Evolutionary conservation across 2,113 vertebrate species (phyloP).

Genomic region (Corythaixoides concolor): DNA sequence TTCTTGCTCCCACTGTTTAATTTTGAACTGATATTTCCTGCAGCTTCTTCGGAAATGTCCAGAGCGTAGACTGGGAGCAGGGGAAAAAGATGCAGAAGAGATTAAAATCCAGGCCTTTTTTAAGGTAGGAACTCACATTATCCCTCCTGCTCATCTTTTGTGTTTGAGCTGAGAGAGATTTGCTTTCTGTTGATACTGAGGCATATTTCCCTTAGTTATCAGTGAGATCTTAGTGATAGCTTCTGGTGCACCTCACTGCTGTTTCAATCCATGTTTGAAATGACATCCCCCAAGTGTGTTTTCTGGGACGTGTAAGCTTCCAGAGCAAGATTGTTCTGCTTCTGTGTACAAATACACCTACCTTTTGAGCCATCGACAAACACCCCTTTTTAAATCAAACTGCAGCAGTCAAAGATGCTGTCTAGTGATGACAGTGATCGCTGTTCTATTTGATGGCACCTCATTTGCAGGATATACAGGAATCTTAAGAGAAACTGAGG

Average conservation of each 20-base stretch:
- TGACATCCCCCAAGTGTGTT: neutral
- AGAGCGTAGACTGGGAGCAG: slow-evolving; percentile 86
- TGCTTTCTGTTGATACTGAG: neutral
- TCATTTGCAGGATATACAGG: neutral
- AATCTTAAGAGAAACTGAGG: neutral
- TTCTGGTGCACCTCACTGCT: neutral
- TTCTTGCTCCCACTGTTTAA: neutral
- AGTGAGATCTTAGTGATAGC: neutral
- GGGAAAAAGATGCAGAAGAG: slow-evolving; percentile 87
- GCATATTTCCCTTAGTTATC: neutral
- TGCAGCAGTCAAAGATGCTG: neutral
- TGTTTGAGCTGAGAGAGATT: neutral
- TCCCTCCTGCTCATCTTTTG: neutral
- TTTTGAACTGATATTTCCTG: neutral
- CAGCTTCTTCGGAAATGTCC: slow-evolving; percentile 92
- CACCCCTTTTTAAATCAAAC: neutral
- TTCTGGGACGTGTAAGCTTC: neutral
- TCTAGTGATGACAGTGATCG: neutral
- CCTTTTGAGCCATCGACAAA: neutral
- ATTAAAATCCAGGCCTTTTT: slow-evolving; percentile 91
- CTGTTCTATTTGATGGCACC: neutral
- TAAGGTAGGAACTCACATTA: slow-evolving; percentile 72
- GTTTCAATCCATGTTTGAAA: neutral
- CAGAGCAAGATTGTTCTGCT: neutral
- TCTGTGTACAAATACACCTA: neutral